A percentile compares a stretch with the other conserved stretches of the same genome.
Conservation (phyloP, 2,797 vertebrate genomes). For the Sebastolobus altivelis region DNA sequence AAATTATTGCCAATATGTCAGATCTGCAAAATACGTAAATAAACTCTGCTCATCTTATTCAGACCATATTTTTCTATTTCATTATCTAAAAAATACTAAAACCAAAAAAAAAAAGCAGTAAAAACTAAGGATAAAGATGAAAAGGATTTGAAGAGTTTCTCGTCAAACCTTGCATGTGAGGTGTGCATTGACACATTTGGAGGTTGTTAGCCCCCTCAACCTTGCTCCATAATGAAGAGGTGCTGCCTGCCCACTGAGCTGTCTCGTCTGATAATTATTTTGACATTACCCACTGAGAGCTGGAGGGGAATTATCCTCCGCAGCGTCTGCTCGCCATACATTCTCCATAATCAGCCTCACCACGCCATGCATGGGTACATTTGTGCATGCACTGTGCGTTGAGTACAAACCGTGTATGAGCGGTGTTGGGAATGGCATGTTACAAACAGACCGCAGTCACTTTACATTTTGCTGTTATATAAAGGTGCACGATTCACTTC, state of each 20-base stretch:
- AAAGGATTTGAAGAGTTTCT: constrained; percentile 21
- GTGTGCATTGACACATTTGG: constrained; percentile 31
- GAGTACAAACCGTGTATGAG: not conserved
- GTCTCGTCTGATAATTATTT: constrained; percentile 85
- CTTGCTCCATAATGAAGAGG: constrained; percentile 73
- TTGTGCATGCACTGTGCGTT: too few species aligned
- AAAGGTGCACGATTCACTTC: constrained; percentile 11
- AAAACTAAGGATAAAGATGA: constrained; percentile 14
- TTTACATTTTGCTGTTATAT: not conserved
- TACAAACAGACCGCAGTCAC: constrained; percentile 7
- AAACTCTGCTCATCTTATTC: not conserved
- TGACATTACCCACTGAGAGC: constrained; percentile 80
- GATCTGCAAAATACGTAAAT: constrained; percentile 9
- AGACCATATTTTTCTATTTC: not conserved
- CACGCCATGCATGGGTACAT: constrained; percentile 40
- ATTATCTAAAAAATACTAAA: not conserved
- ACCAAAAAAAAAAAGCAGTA: not conserved
- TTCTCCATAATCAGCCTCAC: constrained; percentile 76
- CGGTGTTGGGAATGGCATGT: not conserved
- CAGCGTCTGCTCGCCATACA: constrained; percentile 74
- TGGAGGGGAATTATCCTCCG: constrained; percentile 76
- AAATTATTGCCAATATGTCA: constrained; percentile 4
- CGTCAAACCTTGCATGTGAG: constrained; percentile 5
- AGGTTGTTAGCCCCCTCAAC: constrained; percentile 62
- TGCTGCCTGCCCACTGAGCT: constrained; percentile 79